Conservation (phyloP, 1,140 invertebrate genomes). For the Drosophila nannoptera region DNA sequence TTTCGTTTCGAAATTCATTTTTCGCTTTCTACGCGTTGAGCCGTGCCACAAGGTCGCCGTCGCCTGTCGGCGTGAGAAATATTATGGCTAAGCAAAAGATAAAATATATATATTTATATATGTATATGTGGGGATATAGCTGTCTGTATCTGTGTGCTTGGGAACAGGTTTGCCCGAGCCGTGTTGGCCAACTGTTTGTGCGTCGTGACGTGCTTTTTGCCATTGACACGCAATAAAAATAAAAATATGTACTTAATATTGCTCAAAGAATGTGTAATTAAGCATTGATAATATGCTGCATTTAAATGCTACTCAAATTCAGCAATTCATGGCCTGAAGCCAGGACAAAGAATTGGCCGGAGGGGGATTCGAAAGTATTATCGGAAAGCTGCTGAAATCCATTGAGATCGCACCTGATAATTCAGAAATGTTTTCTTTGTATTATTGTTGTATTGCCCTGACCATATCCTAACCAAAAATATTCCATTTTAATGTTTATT, state of each 20-base stretch:
- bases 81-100: constrained; percentile 70
- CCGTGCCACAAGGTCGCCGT: constrained; percentile 69
- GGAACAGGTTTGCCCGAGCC: constrained; percentile 5
- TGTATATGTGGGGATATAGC: neutral
- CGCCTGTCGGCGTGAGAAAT: constrained; percentile 66
- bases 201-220: constrained; percentile 70
- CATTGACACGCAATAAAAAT: constrained; percentile 75
- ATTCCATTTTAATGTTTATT: constrained; percentile 26
- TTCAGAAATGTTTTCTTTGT: neutral
- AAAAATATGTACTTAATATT: constrained; percentile 55
- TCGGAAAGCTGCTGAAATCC: too few relatives aligned
- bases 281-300: constrained; percentile 43
- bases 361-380: too few relatives aligned
- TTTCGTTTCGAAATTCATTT: constrained; percentile 5
- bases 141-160: constrained; percentile 1
- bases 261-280: constrained; percentile 35
- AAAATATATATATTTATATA: constrained; percentile 53
- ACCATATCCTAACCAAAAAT: constrained; percentile 1
- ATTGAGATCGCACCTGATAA: neutral
- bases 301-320: too few relatives aligned
- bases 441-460: neutral
- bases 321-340: too few relatives aligned
- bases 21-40: constrained; percentile 70
- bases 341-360: too few relatives aligned
- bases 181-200: constrained; percentile 43